Conservation (phyloP, 2,888 invertebrate genomes). For the Mesoligia furuncula region DNA sequence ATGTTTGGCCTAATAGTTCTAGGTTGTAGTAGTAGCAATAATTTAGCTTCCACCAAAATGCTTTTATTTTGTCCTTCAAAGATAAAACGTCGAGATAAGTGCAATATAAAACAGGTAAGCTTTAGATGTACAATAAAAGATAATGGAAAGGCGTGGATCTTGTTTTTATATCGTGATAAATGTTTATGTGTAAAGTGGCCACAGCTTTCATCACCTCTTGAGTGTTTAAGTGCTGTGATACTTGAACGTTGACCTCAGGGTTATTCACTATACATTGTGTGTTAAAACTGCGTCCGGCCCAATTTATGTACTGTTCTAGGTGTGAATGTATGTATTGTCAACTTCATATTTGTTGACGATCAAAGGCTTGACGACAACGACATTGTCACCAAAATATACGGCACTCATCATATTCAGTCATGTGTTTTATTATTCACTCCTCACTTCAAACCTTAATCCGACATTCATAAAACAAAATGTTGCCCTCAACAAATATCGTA, state of each 20-base stretch:
- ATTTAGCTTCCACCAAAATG: constrained; percentile 35
- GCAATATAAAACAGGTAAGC: constrained; percentile 60
- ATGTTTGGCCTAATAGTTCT: constrained; percentile 33
- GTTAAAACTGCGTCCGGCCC: neutral
- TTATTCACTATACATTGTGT: neutral
- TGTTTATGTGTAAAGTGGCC: constrained; percentile 55
- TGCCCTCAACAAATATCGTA: constrained; percentile 69
- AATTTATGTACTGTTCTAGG: neutral
- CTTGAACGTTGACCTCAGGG: constrained; percentile 25
- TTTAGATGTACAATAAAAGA: constrained; percentile 57
- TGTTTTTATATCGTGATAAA: constrained; percentile 59
- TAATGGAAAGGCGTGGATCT: constrained; percentile 60
- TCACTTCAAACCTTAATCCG: constrained; percentile 53
- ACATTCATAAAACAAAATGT: constrained; percentile 67
- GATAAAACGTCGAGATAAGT: constrained; percentile 59
- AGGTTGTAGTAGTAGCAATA: constrained; percentile 30
- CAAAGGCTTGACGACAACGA: constrained; percentile 12
- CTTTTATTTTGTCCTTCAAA: constrained; percentile 51
- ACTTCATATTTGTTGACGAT: constrained; percentile 6
- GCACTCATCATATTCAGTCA: constrained; percentile 20
- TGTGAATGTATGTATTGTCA: neutral
- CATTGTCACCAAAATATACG: constrained; percentile 30
- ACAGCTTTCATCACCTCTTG: constrained; percentile 51
- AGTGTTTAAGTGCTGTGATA: constrained; percentile 32
- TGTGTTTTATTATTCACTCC: constrained; percentile 48